A percentile compares a stretch with the other conserved stretches of the same genome.
phyloP scores from a whole-genome alignment of 1,140 invertebrate species.

The Neodiprion pinetum region DNA sequence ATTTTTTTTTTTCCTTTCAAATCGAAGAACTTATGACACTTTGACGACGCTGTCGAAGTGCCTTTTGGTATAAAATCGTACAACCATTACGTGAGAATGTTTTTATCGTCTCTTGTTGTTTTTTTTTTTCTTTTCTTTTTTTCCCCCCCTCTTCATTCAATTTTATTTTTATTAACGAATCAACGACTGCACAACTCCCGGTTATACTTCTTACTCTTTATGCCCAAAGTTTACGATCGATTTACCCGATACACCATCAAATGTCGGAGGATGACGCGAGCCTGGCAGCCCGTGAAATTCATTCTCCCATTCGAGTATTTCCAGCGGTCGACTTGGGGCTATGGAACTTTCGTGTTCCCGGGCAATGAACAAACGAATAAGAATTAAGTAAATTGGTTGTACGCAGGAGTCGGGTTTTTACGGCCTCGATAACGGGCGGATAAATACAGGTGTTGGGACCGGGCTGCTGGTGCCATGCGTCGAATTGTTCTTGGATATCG shows the following conservation, averaged over 20 bases:
- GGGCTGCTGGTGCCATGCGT: not conserved
- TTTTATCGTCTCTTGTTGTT: too few relatives aligned
- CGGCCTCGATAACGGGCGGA: not conserved
- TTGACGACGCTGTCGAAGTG: too few relatives aligned
- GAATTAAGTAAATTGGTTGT: constrained; percentile 4
- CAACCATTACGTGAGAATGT: too few relatives aligned
- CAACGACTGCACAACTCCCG: too few relatives aligned
- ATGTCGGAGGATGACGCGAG: not conserved
- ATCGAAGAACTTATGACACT: too few relatives aligned
- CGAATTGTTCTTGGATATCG: not conserved
- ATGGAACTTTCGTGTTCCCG: not conserved
- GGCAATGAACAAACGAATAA: constrained; percentile 1
- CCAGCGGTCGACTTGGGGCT: not conserved
- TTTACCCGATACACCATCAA: not conserved
- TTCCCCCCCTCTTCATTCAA: too few relatives aligned
- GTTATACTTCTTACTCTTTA: too few relatives aligned
- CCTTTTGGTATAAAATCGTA: too few relatives aligned
- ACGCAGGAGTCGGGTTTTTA: not conserved
- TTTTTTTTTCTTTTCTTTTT: too few relatives aligned
- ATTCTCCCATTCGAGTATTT: not conserved
- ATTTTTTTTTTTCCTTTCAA: too few relatives aligned
- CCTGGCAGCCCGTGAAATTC: too few relatives aligned
- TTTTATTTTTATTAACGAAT: too few relatives aligned
- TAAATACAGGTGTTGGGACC: not conserved
- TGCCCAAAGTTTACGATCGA: not conserved